Base-by-base conservation (phyloP, 2,113 vertebrate genomes). In the Haliaeetus leucogaster region DNA sequence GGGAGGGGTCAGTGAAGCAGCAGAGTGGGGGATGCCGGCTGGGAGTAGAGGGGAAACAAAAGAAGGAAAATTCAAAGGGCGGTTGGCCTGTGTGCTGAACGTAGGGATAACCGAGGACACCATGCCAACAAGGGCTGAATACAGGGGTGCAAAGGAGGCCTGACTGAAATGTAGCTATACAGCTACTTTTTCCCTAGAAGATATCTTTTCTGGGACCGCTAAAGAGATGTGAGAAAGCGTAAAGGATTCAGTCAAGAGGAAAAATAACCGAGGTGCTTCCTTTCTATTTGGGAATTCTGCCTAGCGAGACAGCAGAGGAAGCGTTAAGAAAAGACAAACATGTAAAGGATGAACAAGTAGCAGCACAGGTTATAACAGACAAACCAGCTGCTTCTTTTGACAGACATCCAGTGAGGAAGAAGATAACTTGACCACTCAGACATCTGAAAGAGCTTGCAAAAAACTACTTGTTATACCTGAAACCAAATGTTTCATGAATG, bases 81-180 rank as follows among this genome's bases (percentile, higher is more conserved):
- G 3, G 6, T 11, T 67, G 61, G 62, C 7, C 0, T 0, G 16
- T 9, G 38, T 32, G 40, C 30, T 61, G 43, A n/a, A 50, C 1
- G 0, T 2, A 38, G 56, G 16, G 14, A 23, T 43, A 36, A n/a
- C 38, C 1, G 5, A 36, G 30, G 13, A 48, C 43, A 13, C 29
- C 27, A 6, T 1, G 4, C 36, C 88, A 92, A 27, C 3, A 2
- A 74, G 29, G 43, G 27, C 18, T 71, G 66, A 50, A 47, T 10
- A 21, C 0, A 1, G 6, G 40, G 29, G 20, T 27, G 21, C 40
- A 59, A 56, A 40, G 18, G 32, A 50, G 23, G 26, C 40, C 76
- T 77, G 68, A 32, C 0, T 34, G 29, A 90, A 81, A 45, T 53
- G 70, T 0, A 95, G 21, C 29, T 38, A 2, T 11, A 45, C 21